A percentile compares a stretch with the other conserved stretches of the same genome.
Conservation (phyloP, 2,113 vertebrate species). For the Egretta garzetta region DNA sequence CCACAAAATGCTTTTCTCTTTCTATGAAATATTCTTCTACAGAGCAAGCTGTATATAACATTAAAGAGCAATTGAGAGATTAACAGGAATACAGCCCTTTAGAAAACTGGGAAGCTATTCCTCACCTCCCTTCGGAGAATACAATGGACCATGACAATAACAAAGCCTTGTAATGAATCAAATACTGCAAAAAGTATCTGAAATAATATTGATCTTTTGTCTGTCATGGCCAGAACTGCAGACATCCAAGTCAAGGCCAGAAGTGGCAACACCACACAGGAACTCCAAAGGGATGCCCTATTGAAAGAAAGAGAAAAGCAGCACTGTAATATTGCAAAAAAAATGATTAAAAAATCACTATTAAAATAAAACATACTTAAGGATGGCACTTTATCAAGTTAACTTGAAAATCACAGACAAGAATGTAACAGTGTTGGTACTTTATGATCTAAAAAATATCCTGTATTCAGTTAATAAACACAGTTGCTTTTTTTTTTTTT, state of each 20-base stretch:
- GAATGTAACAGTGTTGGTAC: slow-evolving; percentile 3
- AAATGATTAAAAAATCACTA: background rate
- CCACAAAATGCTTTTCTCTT: background rate
- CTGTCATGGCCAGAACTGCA: slow-evolving; percentile 98
- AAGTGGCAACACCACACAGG: slow-evolving; percentile 95
- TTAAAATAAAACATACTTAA: slow-evolving; percentile 37
- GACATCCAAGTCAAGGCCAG: slow-evolving; percentile 99
- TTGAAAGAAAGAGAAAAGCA: slow-evolving; percentile 41
- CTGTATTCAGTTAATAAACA: slow-evolving; percentile 67
- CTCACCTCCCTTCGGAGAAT: slow-evolving; percentile 96
- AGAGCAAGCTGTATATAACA: background rate
- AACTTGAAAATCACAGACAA: slow-evolving; percentile 67
- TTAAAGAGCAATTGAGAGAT: background rate
- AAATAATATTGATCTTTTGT: slow-evolving; percentile 98
- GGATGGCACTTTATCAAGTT: slow-evolving; percentile 60
- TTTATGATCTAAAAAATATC: slow-evolving; percentile 64
- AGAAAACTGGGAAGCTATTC: slow-evolving; percentile 22
- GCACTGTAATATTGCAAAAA: background rate
- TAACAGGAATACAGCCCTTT: background rate
- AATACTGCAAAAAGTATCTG: slow-evolving; percentile 99
- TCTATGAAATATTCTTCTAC: background rate
- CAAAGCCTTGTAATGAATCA: slow-evolving; percentile 98
- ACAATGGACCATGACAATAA: slow-evolving; percentile 99
- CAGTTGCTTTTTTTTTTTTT: background rate
- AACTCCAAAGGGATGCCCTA: slow-evolving; percentile 99